Evolutionary conservation across 1,140 invertebrate genomes (phyloP).

Genomic region (Asobara japonica): DNA sequence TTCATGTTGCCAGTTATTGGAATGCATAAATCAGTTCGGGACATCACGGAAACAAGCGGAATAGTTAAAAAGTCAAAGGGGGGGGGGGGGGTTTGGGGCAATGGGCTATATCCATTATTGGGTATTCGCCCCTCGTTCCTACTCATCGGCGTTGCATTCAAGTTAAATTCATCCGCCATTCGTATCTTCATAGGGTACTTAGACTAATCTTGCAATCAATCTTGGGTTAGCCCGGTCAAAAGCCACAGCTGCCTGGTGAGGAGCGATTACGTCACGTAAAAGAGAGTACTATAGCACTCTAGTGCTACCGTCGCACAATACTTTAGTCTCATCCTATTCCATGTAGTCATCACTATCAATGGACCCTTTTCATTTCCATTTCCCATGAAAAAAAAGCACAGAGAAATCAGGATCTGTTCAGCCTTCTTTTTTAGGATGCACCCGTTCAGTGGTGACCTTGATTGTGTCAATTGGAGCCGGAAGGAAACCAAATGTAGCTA

Average conservation of each 20-base stretch:
- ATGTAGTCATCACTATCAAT: not conserved
- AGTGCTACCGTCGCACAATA: too few relatives aligned
- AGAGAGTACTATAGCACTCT: slow-evolving; percentile 37
- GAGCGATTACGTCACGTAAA: slow-evolving; percentile 44
- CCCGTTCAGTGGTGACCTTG: too few relatives aligned
- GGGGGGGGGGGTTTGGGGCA: slow-evolving; percentile 18
- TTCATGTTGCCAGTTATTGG: not conserved
- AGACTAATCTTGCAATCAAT: slow-evolving; percentile 51
- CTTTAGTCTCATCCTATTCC: slow-evolving; percentile 33
- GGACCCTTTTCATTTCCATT: not conserved
- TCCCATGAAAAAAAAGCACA: too few relatives aligned
- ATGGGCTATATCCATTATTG: slow-evolving; percentile 17
- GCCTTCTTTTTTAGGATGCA: too few relatives aligned
- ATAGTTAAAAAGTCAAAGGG: slow-evolving; percentile 37
- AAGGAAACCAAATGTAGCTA: too few relatives aligned
- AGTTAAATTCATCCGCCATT: slow-evolving; percentile 22
- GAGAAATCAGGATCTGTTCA: too few relatives aligned
- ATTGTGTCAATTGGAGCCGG: too few relatives aligned
- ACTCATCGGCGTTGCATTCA: slow-evolving; percentile 38
- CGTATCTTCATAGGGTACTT: slow-evolving; percentile 35
- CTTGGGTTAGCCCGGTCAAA: slow-evolving; percentile 44
- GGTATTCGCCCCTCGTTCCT: slow-evolving; percentile 17
- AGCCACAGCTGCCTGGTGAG: slow-evolving; percentile 44
- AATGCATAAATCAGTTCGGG: slow-evolving; percentile 27
- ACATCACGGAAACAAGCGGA: slow-evolving; percentile 35